These are phyloP conservation scores for Hephaestus fuliginosus DNA, from an alignment of 2,797 vertebrate genomes.

Conservation along the genomic window DNA sequence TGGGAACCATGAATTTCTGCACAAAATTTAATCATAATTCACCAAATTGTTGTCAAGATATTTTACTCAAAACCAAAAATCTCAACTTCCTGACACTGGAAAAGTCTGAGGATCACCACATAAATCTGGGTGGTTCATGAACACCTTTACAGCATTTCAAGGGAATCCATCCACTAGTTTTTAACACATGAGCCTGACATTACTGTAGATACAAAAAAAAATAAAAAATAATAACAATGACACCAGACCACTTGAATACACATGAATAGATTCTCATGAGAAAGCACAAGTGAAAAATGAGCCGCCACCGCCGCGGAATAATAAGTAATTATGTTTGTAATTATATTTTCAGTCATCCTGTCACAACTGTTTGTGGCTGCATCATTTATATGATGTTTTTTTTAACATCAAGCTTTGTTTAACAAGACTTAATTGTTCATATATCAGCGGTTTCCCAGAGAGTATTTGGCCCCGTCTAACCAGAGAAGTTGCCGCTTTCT, in stretches of 20 bases:
- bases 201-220: neutral
- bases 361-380: neutral
- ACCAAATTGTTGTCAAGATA: neutral
- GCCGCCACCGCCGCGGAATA: neutral
- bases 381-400: constrained; percentile 1
- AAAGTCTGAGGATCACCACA: neutral
- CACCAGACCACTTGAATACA: neutral
- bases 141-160: neutral
- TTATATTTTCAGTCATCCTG: constrained; percentile 17
- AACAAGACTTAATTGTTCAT: constrained; percentile 21
- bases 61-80: neutral
- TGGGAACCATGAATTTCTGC: neutral
- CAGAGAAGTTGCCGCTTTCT: constrained; percentile 29
- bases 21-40: neutral
- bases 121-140: neutral
- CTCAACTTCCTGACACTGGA: neutral
- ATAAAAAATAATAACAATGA: too few species aligned
- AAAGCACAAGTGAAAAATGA: constrained; percentile 19
- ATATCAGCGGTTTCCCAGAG: constrained; percentile 28
- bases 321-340: constrained; percentile 14
- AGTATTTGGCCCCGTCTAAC: constrained; percentile 41
- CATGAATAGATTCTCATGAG: neutral
- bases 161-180: neutral
- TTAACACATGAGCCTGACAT: constrained; percentile 4
- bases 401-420: constrained; percentile 7